phyloP scores from a whole-genome alignment of 1,140 invertebrate species.

The Trypoxylus dichotomus region DNA sequence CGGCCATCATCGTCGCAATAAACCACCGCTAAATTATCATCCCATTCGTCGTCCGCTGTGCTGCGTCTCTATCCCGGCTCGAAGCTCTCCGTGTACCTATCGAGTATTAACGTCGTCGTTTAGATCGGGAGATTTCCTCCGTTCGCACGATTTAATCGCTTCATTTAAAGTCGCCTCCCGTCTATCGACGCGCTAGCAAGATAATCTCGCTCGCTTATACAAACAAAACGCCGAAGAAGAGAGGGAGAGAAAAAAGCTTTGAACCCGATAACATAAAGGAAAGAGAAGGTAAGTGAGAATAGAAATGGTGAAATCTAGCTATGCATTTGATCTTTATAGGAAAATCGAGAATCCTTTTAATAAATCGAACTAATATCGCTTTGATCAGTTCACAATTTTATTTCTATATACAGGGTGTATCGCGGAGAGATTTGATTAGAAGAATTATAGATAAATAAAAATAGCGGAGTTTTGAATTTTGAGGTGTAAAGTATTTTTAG shows the following conservation, averaged over 20 bases:
- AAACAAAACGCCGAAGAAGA: background rate
- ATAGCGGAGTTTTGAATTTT: too few species aligned
- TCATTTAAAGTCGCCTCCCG: background rate
- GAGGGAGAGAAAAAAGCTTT: background rate
- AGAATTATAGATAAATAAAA: too few species aligned
- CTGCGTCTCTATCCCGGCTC: background rate
- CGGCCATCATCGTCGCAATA: background rate
- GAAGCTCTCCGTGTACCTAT: too few species aligned
- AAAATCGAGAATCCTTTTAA: too few species aligned
- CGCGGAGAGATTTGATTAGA: too few species aligned
- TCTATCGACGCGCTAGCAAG: background rate
- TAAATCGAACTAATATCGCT: too few species aligned
- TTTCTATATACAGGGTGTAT: too few species aligned
- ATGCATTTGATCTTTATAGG: too few species aligned
- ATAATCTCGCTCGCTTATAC: background rate
- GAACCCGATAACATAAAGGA: background rate
- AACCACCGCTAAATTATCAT: too few species aligned
- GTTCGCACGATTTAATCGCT: background rate
- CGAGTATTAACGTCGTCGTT: background rate
- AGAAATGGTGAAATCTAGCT: background rate
- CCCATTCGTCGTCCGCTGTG: background rate
- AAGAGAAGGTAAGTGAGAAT: background rate
- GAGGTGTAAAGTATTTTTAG: too few species aligned
- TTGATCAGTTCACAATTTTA: too few species aligned
- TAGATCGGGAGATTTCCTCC: background rate